Evolutionary conservation across 2,888 invertebrate genomes (phyloP).

Genomic region (Anthoptus insignis): DNA sequence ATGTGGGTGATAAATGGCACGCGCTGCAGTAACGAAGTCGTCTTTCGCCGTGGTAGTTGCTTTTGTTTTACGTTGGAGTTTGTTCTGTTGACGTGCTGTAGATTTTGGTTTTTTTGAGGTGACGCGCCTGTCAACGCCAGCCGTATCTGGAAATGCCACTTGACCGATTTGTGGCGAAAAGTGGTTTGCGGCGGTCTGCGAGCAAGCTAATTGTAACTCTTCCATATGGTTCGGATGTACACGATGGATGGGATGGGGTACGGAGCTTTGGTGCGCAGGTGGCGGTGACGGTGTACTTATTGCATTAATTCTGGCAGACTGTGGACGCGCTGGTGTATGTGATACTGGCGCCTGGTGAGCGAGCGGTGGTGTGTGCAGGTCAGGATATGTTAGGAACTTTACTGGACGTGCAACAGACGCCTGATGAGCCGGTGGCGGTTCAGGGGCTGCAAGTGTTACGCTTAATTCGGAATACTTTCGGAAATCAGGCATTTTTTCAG

Average conservation of each 20-base stretch:
- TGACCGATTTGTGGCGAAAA: not conserved
- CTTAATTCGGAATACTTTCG: not conserved
- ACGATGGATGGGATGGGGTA: not conserved
- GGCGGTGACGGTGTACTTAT: not conserved
- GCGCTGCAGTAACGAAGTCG: not conserved
- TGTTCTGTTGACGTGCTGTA: not conserved
- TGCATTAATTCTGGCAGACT: not conserved
- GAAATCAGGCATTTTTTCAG: not conserved
- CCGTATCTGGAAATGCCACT: not conserved
- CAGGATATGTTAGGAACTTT: too few species aligned
- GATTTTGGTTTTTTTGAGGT: too few species aligned
- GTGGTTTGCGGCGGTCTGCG: too few species aligned
- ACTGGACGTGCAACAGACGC: not conserved
- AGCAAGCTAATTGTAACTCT: not conserved
- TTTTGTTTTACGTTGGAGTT: not conserved
- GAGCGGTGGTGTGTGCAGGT: not conserved
- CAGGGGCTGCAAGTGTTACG: not conserved
- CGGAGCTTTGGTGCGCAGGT: not conserved
- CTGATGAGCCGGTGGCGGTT: slow-evolving; percentile 4
- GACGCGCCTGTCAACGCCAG: too few species aligned
- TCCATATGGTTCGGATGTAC: not conserved
- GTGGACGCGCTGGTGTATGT: not conserved
- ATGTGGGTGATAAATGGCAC: not conserved
- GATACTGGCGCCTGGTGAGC: slow-evolving; percentile 7
- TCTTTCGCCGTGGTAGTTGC: not conserved